Evolutionary conservation across 2,797 vertebrate species (phyloP).

Genomic region (Merluccius polli): DNA sequence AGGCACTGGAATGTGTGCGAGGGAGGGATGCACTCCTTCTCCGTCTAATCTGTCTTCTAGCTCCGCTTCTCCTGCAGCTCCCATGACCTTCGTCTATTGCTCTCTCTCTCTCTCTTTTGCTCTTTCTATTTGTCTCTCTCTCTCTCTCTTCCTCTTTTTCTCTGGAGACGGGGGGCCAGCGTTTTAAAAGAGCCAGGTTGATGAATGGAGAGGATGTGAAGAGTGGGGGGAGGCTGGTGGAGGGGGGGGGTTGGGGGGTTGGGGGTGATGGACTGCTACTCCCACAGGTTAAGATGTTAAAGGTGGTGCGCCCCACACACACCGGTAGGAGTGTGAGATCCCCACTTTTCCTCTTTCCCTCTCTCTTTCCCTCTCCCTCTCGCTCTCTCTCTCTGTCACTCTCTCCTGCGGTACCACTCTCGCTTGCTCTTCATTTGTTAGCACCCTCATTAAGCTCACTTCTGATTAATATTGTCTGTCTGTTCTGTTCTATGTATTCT

Average conservation of each 20-base stretch:
- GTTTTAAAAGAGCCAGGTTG: conserved; percentile 64
- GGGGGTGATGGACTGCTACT: conserved; percentile 46
- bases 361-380: not conserved
- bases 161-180: conserved; percentile 28
- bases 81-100: conserved; percentile 50
- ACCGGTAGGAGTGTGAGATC: conserved; percentile 9
- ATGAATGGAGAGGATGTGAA: conserved; percentile 64
- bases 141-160: conserved; percentile 14
- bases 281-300: conserved; percentile 51
- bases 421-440: not conserved
- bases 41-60: conserved; percentile 51
- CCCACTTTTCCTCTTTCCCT: not conserved
- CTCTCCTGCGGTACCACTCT: not conserved
- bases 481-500: conserved; percentile 6
- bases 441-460: too few species aligned
- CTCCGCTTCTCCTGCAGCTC: conserved; percentile 43
- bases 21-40: conserved; percentile 55
- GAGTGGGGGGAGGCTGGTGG: conserved; percentile 37
- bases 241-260: conserved; percentile 45
- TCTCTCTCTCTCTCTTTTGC: conserved; percentile 19
- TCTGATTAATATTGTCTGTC: not conserved
- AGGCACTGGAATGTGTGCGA: conserved; percentile 56
- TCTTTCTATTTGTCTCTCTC: conserved; percentile 21
- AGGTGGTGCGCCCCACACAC: conserved; percentile 36
- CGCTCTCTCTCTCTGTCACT: conserved; percentile 1